Base-by-base conservation (phyloP, 2,113 vertebrate species). In the Urocitellus parryii region DNA sequence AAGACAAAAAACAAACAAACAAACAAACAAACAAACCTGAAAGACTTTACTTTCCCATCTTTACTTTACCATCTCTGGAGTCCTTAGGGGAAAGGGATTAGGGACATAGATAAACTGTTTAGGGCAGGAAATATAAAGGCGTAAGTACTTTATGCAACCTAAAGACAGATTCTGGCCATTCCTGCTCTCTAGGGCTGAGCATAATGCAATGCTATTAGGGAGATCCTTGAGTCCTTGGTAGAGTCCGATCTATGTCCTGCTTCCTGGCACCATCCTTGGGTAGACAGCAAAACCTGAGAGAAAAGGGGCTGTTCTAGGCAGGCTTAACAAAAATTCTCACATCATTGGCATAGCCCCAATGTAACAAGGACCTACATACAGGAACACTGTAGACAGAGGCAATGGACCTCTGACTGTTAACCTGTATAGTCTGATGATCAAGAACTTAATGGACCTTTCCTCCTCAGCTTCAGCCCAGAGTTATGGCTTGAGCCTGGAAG, bases 331-430 rank as follows among this genome's bases (percentile, higher is more conserved):
- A 86, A 88, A 79, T 79, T 74, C 2, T 20, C 65, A 83, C 34
- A 53, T 13, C 13, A 92, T 48, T 88, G 58, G 24, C 48, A 76
- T 51, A 73, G 25, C 72, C 58, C n/a, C 45, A 63, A 13, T 72
- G 20, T 86, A 88, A 95, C n/a, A 80, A 42, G 20, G 48, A 7
- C 65, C 74, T 87, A 39, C 10, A 87, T 74, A 79, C 86, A 68
- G 56, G 73, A 97, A 95, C 58, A 82, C 27, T 93, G 56, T 91
- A 51, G 32, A 4, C 34, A 76, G 39, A 88, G 24, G 58, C 68
- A 86, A 67, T 82, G 48, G 25, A 73, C 74, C 39, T 39, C 56
- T 84, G 85, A 80, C 34, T 95, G 56, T 65, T 91, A 93, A 91
- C 37, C 27, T 91, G 72, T 91, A 53, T 80, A 37, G 27, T 22